Base-by-base conservation (phyloP, 2,113 vertebrate genomes). In the Tautogolabrus adspersus region DNA sequence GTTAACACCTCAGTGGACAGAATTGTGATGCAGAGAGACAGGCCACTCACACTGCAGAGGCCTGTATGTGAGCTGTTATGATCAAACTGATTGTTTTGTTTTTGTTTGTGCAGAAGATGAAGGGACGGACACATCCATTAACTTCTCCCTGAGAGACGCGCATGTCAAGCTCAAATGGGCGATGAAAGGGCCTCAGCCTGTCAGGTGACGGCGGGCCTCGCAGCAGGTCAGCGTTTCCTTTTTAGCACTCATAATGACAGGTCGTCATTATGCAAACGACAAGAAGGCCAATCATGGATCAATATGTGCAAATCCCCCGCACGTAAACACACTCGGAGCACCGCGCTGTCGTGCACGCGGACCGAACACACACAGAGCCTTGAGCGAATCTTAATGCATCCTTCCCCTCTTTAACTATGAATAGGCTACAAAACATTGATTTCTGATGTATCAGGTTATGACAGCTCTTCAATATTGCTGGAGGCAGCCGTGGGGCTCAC, bases 381-480 rank as follows among this genome's bases (percentile, higher is more conserved):
- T 66, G 76, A 85, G 87, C 58, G 0, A 79, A 64, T 79, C 82
- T 58, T 73, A 83, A 84, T 75, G 81, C 73, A 61, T 79, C 75
- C 81, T 74, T 85, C 69, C 82, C 75, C 62, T 69, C 71, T 82
- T 89, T 83, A 88, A 88, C 83, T 81, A 88, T 83, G 88, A 83
- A 88, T 72, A 75, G 72, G 62, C 72, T 84, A 82, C 83, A 89
- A 79, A 75, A 62, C 88, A 87, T 90, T 86, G 85, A 87, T 91
- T 90, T 88, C 86, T 92, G 89, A 91, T 92, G 85, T 82, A 88
- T 90, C 83, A 90, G 83, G 66, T 83, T 85, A 87, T 93, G 91
- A 90, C 91, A 90, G 88, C 77, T 91, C 85, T 86, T 88, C 90
- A 67, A 88, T 91, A 85, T 57, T 37, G 85, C 86, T 88, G 72